Conservation (phyloP, 2,113 vertebrate genomes). For the Pteronura brasiliensis region DNA sequence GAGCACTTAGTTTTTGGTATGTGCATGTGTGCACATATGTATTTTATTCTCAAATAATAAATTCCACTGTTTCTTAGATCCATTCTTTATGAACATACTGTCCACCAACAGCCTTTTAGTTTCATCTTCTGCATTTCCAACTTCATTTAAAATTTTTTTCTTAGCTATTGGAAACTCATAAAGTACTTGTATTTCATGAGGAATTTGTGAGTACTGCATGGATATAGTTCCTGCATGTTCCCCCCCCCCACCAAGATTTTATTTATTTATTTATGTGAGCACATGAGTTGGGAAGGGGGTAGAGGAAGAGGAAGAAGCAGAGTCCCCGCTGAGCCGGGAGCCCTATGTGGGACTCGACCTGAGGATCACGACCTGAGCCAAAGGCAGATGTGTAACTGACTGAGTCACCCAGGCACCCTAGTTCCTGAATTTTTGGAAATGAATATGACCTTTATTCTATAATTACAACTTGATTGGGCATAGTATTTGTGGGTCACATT, state of each 20-base stretch:
- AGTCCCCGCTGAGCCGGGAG: neutral
- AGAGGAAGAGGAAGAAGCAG: neutral
- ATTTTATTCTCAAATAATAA: neutral
- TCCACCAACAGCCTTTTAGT: neutral
- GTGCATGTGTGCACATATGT: neutral
- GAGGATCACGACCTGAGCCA: too few species aligned
- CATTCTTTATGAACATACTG: neutral
- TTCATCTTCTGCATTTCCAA: conserved; percentile 3
- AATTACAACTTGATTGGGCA: neutral
- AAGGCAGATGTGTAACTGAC: neutral
- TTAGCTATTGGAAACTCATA: neutral
- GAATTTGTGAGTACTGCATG: neutral
- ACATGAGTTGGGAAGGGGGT: neutral
- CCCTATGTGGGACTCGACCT: too few species aligned
- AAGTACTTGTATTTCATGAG: neutral
- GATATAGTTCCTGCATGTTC: neutral
- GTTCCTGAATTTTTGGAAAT: neutral
- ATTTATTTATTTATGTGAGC: neutral
- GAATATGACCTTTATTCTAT: neutral
- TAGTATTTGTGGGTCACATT: neutral
- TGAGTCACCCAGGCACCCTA: neutral
- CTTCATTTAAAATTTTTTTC: neutral
- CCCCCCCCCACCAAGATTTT: too few species aligned
- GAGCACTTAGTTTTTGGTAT: neutral
- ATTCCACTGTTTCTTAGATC: neutral